These are phyloP conservation scores for Sphyrna mokarran DNA, from an alignment of 2,113 vertebrate species.

Conservation along the genomic window DNA sequence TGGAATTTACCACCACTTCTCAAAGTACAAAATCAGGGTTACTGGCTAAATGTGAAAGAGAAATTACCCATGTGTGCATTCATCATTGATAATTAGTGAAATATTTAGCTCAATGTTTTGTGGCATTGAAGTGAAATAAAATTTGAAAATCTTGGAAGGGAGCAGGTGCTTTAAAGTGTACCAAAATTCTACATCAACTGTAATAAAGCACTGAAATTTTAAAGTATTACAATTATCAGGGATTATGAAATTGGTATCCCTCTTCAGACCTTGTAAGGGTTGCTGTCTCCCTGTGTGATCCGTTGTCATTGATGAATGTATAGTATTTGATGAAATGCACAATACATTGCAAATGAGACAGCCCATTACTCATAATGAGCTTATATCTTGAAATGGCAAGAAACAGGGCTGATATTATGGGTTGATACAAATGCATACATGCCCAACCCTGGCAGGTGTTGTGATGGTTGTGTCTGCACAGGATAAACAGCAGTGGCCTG, in stretches of 20 bases:
- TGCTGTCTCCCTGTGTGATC: neutral
- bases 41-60: neutral
- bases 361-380: constrained; percentile 27
- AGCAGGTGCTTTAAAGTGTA: neutral
- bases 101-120: neutral
- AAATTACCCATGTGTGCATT: neutral
- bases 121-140: neutral
- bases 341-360: constrained; percentile 35
- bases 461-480: neutral
- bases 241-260: neutral
- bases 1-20: neutral
- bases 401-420: neutral
- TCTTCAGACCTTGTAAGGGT: neutral
- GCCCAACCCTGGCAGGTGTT: constrained; percentile 29
- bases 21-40: neutral
- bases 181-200: neutral
- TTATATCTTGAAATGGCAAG: constrained; percentile 28
- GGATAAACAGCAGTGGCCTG: constrained; percentile 25
- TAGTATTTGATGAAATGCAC: constrained; percentile 26
- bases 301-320: constrained; percentile 9
- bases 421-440: constrained; percentile 3
- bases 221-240: constrained; percentile 7
- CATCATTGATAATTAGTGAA: neutral
- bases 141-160: neutral
- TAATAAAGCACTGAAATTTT: neutral